Evolutionary conservation across 2,797 vertebrate genomes (phyloP).

Genomic region (Streptopelia turtur): DNA sequence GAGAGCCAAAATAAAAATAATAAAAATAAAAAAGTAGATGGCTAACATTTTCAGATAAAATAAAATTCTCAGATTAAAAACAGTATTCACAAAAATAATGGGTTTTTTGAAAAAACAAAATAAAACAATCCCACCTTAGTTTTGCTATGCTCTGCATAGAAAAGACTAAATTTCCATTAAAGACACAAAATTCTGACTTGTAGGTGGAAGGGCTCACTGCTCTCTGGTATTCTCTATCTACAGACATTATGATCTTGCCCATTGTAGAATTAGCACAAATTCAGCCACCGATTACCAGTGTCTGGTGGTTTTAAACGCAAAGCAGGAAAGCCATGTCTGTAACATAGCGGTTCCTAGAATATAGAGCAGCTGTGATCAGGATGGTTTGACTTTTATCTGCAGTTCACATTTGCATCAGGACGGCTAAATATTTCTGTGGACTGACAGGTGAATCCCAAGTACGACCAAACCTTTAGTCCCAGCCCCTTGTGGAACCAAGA

Average conservation of each 20-base stretch:
- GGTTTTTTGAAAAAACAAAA: background rate
- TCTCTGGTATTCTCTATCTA: background rate
- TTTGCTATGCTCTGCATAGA: background rate
- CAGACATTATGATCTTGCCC: background rate
- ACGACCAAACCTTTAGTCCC: background rate
- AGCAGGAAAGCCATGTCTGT: background rate
- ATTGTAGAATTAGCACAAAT: background rate
- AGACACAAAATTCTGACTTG: background rate
- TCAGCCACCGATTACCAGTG: background rate
- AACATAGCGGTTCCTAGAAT: rapidly evolving
- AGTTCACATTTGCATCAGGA: background rate
- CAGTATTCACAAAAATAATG: background rate
- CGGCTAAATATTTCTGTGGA: background rate
- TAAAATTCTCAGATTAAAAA: background rate
- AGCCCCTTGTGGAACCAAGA: background rate
- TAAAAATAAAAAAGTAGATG: background rate
- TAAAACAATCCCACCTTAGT: too few relatives aligned
- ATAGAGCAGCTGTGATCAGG: background rate
- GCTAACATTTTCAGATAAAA: background rate
- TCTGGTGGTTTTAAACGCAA: background rate
- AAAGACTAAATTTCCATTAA: background rate
- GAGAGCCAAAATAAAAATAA: background rate
- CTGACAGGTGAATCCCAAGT: background rate
- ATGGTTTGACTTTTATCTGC: background rate
- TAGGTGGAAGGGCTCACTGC: background rate